These are phyloP conservation scores for Hypocryptadius cinnamomeus DNA, from an alignment of 2,113 vertebrate species.

Conservation along the genomic window DNA sequence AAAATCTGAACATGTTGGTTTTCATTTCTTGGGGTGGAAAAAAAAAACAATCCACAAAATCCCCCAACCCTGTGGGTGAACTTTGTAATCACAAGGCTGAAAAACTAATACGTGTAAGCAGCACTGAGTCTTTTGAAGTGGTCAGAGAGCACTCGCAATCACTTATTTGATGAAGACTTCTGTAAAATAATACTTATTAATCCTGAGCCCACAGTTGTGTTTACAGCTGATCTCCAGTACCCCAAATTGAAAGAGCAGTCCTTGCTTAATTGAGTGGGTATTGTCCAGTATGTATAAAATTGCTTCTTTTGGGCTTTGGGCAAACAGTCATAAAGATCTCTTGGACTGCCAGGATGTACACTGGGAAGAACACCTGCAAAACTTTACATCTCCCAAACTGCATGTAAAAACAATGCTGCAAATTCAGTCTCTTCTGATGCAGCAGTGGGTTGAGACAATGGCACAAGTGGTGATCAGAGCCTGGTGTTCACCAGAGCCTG, in stretches of 20 bases:
- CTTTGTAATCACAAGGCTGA: background rate
- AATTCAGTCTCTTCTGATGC: background rate
- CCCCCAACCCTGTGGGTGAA: background rate
- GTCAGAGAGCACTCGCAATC: background rate
- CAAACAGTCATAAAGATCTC: background rate
- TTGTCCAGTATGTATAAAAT: background rate
- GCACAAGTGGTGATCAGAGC: background rate
- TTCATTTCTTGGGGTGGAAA: background rate
- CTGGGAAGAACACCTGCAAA: background rate
- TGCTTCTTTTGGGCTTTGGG: background rate
- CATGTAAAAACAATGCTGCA: fast-evolving
- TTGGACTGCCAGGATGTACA: background rate
- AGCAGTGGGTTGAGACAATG: background rate
- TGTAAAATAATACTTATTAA: background rate
- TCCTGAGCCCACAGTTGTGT: background rate
- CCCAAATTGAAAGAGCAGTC: background rate
- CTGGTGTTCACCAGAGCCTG: background rate
- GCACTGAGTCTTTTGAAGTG: background rate
- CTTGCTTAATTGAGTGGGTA: background rate
- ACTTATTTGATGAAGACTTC: background rate
- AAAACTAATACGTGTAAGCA: background rate
- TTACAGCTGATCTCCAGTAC: background rate
- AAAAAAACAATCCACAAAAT: background rate
- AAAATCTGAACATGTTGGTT: background rate
- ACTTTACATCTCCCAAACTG: background rate